Evolutionary conservation across 2,797 vertebrate genomes (phyloP).

Genomic region (Cyclura pinguis): DNA sequence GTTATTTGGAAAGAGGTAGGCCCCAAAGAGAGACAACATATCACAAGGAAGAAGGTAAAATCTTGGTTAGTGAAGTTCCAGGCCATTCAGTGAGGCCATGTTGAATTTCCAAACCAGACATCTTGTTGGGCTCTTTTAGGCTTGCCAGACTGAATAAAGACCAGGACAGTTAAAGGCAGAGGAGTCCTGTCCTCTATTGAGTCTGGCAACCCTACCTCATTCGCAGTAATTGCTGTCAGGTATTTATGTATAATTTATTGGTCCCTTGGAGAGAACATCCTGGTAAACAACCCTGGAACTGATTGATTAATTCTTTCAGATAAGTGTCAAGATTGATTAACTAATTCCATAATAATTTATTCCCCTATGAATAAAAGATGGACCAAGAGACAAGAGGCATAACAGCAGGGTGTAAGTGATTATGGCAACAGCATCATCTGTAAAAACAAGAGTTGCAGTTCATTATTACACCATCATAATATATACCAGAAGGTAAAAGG

Average conservation of each 20-base stretch:
- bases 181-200: conserved; percentile 28
- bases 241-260: conserved; percentile 40
- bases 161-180: conserved; percentile 35
- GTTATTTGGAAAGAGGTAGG: background rate
- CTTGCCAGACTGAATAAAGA: conserved; percentile 8
- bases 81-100: background rate
- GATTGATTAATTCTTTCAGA: conserved; percentile 51
- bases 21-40: background rate
- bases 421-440: conserved; percentile 33
- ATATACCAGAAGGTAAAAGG: background rate
- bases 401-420: conserved; percentile 57
- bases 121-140: background rate
- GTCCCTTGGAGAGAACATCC: conserved; percentile 38
- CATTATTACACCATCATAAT: conserved; percentile 27
- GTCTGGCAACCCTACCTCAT: conserved; percentile 41
- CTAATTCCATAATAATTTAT: conserved; percentile 42
- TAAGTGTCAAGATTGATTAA: conserved; percentile 45
- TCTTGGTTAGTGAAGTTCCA: conserved; percentile 14
- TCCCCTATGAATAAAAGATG: conserved; percentile 59
- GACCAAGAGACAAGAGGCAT: conserved; percentile 29
- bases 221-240: conserved; percentile 32
- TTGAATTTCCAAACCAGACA: background rate
- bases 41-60: background rate
- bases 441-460: conserved; percentile 39
- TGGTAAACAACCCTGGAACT: conserved; percentile 47